Percentiles rank a stretch among this genome's conserved stretches.
phyloP scores from a whole-genome alignment of 2,888 invertebrate genomes.

The Lasioglossum pauxillum region DNA sequence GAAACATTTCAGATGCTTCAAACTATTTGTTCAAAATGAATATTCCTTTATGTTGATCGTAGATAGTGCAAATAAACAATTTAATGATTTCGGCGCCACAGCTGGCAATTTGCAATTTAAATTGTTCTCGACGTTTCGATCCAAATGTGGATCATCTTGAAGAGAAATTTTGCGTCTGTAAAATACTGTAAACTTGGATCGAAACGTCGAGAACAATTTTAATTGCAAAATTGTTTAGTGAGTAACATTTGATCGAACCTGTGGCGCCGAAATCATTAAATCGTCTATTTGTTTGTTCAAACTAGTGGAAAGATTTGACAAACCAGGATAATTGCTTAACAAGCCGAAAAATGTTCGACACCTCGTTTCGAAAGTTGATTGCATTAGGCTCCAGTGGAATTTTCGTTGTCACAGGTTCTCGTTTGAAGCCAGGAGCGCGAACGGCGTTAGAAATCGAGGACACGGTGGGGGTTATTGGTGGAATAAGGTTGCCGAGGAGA shows the following conservation, averaged over 20 bases:
- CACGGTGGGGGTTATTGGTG: slow-evolving; percentile 10
- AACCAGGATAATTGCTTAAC: not conserved
- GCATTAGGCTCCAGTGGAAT: not conserved
- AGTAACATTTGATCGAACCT: no score
- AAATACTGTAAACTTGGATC: no score
- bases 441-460: slow-evolving; percentile 46
- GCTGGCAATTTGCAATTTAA: no score
- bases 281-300: not conserved
- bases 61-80: no score
- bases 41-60: no score
- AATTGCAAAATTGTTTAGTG: no score
- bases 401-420: not conserved
- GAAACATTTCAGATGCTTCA: fast-evolving
- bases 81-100: no score
- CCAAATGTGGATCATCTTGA: no score
- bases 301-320: not conserved
- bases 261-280: no score
- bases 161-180: no score
- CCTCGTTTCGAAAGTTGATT: not conserved
- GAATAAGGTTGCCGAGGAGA: slow-evolving; percentile 50
- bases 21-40: not conserved
- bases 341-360: not conserved
- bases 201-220: no score
- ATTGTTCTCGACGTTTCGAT: no score
- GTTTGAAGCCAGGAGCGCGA: not conserved